These are phyloP conservation scores for Miichthys miiuy DNA, from an alignment of 2,797 vertebrate genomes.

Conservation along the genomic window DNA sequence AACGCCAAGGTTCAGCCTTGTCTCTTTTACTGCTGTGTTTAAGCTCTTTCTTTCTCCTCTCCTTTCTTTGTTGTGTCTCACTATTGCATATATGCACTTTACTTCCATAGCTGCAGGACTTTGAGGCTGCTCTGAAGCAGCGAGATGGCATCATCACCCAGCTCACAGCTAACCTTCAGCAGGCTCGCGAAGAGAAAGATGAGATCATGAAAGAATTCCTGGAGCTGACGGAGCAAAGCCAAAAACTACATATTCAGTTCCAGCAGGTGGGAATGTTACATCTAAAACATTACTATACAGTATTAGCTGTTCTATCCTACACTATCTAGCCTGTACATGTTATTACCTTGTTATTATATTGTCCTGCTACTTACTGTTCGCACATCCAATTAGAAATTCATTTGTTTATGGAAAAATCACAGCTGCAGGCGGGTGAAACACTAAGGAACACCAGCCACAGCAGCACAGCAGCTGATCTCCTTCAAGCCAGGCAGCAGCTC, in stretches of 20 bases:
- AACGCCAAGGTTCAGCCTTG: neutral
- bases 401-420: constrained; percentile 62
- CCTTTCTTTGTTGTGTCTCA: neutral
- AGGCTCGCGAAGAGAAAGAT: constrained; percentile 95
- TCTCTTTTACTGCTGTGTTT: neutral
- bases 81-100: neutral
- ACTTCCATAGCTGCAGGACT: constrained; percentile 91
- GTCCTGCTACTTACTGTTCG: neutral
- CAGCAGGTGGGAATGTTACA: constrained; percentile 88
- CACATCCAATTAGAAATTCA: neutral
- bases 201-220: constrained; percentile 97
- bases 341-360: neutral
- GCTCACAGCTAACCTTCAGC: constrained; percentile 95
- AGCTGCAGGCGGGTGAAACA: constrained; percentile 96
- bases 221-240: constrained; percentile 95
- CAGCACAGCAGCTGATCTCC: constrained; percentile 92
- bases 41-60: neutral
- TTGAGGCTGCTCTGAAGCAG: constrained; percentile 96
- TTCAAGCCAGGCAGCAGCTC: constrained; percentile 93
- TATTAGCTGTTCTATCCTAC: neutral
- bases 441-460: constrained; percentile 94
- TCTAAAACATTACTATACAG: too few relatives aligned
- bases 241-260: constrained; percentile 97
- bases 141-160: constrained; percentile 98
- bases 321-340: neutral